These are phyloP conservation scores for Lepus americanus DNA, from an alignment of 2,113 vertebrate genomes.

Conservation along the genomic window DNA sequence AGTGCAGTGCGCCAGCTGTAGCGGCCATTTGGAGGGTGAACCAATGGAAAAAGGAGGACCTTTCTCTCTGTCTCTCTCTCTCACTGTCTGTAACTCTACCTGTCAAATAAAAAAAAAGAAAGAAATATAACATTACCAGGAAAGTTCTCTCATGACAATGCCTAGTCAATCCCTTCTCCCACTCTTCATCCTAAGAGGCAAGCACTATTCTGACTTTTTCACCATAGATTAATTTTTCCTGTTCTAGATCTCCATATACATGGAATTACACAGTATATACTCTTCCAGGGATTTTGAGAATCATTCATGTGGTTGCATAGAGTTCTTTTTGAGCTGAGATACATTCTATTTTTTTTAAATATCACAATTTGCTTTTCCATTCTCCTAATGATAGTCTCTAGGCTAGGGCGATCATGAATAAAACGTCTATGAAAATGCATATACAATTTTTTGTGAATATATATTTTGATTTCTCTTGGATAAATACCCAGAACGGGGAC, in stretches of 20 bases:
- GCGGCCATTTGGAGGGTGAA: too few species aligned
- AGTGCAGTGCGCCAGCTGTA: neutral
- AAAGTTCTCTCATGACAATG: neutral
- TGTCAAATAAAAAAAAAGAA: too few species aligned
- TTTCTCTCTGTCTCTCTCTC: too few species aligned
- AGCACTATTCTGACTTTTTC: neutral
- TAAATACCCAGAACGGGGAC: conserved; percentile 28
- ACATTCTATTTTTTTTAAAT: neutral
- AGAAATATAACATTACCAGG: neutral
- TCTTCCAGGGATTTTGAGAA: neutral
- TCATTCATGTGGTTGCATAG: neutral
- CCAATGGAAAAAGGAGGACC: too few species aligned
- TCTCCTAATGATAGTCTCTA: neutral
- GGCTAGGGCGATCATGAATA: neutral
- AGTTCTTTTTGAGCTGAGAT: neutral
- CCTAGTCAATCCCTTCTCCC: neutral
- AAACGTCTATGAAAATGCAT: conserved; percentile 5
- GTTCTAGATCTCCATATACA: neutral
- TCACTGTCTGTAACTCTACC: too few species aligned
- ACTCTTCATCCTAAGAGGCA: neutral
- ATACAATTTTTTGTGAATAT: neutral
- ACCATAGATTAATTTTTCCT: neutral
- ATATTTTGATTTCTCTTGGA: conserved; percentile 7
- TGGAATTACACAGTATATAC: neutral
- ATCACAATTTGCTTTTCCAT: neutral